Evolutionary conservation across 2,797 vertebrate species (phyloP).

Genomic region (Masticophis lateralis): DNA sequence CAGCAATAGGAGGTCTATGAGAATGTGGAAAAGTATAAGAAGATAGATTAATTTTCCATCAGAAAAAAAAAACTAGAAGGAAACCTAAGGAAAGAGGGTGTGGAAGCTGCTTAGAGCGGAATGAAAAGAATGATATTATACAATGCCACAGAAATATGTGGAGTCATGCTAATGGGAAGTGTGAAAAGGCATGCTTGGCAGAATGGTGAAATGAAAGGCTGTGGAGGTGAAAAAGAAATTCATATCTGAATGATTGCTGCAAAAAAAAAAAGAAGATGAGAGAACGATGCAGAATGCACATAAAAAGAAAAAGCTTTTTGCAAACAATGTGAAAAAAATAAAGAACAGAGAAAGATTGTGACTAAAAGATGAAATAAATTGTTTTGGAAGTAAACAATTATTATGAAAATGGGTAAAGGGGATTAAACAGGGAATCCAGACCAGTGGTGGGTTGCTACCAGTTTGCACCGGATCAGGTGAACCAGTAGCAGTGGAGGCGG

Average conservation of each 20-base stretch:
- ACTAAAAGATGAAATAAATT: background rate
- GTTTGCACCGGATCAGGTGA: no score
- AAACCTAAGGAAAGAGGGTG: background rate
- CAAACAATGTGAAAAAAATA: background rate
- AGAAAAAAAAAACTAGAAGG: background rate
- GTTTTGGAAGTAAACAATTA: background rate
- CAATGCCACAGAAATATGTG: background rate
- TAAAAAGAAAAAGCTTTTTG: background rate
- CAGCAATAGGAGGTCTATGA: background rate
- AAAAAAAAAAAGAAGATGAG: background rate
- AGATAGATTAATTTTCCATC: background rate
- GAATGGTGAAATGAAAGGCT: background rate
- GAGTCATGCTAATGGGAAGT: background rate
- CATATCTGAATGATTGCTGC: background rate
- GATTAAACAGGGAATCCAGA: background rate
- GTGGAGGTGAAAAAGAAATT: background rate
- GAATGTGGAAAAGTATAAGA: background rate
- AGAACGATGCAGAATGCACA: background rate
- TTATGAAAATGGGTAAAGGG: background rate
- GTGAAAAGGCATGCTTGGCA: background rate
- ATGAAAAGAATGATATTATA: background rate
- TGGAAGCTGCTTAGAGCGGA: background rate
- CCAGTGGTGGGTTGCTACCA: no score
- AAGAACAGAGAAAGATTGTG: background rate
- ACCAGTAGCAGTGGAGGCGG: no score